Percentiles rank a stretch among this genome's conserved stretches.
phyloP scores from a whole-genome alignment of 1,140 invertebrate genomes.

The Tetragnatha versicolor region DNA sequence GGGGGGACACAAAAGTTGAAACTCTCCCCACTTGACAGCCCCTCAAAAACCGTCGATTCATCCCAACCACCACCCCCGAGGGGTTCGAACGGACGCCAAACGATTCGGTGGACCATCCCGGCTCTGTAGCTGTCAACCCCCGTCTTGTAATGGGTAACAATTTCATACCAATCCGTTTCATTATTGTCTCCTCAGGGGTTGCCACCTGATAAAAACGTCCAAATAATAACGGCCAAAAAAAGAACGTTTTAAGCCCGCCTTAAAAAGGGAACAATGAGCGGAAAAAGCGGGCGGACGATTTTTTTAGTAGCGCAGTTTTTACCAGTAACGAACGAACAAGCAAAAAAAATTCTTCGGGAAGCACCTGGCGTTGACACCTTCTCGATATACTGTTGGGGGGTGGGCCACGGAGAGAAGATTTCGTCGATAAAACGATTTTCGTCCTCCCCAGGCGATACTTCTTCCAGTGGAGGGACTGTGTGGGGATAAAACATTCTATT shows the following conservation, averaged over 20 bases:
- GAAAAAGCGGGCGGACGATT: too few relatives aligned
- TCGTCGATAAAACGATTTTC: conserved; percentile 34
- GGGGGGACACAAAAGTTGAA: conserved; percentile 1
- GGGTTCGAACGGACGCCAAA: not conserved
- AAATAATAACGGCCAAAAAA: not conserved
- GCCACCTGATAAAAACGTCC: conserved; percentile 18
- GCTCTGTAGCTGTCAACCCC: not conserved
- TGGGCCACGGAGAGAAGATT: conserved; percentile 13
- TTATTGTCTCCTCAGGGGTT: conserved; percentile 11
- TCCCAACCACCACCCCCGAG: not conserved
- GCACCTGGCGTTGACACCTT: conserved; percentile 38
- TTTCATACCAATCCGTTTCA: conserved; percentile 26
- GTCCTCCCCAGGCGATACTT: not conserved
- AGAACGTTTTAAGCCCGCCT: conserved; percentile 5
- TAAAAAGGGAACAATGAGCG: too few relatives aligned
- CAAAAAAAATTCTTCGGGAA: not conserved
- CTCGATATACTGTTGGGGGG: conserved; percentile 17
- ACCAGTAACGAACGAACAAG: not conserved
- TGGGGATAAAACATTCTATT: not conserved
- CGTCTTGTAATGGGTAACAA: conserved; percentile 6
- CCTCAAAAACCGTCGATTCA: not conserved
- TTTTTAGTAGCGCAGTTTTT: conserved; percentile 6
- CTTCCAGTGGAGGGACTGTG: not conserved
- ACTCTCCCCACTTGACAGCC: conserved; percentile 4
- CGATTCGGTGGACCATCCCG: not conserved